Percentiles rank a stretch among this genome's conserved stretches.
Conservation (phyloP, 2,797 vertebrate species). For the Platalea minor region DNA sequence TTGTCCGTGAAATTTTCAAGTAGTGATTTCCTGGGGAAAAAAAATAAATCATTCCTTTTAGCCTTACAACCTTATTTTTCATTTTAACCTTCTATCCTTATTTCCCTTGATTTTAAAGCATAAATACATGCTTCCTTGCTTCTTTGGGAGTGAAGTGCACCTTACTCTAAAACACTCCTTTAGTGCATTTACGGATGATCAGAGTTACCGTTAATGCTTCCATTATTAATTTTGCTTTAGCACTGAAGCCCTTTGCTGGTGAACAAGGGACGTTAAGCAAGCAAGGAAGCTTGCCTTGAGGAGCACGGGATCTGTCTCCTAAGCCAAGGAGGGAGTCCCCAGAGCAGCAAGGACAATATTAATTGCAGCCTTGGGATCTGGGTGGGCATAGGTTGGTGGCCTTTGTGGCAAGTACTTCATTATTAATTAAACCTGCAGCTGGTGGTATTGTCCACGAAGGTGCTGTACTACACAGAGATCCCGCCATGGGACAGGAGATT, state of each 20-base stretch:
- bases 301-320: neutral
- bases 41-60: neutral
- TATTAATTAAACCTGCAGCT: neutral
- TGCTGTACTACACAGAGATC: neutral
- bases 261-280: neutral
- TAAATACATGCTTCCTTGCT: neutral
- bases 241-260: neutral
- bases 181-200: neutral
- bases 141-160: neutral
- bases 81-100: neutral
- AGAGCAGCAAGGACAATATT: neutral
- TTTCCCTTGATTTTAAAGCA: neutral
- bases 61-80: neutral
- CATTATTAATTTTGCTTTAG: neutral
- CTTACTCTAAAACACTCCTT: neutral
- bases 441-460: neutral
- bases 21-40: neutral
- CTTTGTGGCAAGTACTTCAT: neutral
- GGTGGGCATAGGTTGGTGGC: neutral
- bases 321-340: neutral
- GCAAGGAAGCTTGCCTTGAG: neutral
- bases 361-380: neutral
- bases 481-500: neutral
- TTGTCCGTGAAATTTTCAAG: slow-evolving; percentile 15
- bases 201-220: neutral